Percentiles rank a stretch among this genome's conserved stretches.
Conservation (phyloP, 2,888 invertebrate species). For the Cacoxenus indagator region DNA sequence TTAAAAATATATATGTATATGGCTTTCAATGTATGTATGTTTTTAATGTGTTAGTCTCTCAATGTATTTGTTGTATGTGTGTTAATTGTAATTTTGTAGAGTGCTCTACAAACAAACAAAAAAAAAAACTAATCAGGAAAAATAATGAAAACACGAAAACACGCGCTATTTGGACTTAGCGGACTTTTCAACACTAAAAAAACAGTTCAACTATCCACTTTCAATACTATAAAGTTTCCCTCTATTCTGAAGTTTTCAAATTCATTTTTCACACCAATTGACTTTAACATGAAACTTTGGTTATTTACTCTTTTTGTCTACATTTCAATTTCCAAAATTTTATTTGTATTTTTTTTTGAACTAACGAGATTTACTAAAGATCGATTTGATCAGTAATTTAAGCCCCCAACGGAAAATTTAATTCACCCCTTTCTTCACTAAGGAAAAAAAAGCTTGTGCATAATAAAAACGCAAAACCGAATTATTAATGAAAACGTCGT, state of each 20-base stretch:
- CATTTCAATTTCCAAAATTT: too few species aligned
- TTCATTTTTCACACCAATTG: background rate
- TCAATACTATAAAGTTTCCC: background rate
- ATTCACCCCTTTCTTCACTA: background rate
- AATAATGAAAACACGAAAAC: background rate
- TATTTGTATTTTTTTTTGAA: too few species aligned
- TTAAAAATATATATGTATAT: too few species aligned
- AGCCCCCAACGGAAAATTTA: background rate
- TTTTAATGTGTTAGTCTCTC: constrained; percentile 7
- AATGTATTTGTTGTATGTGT: constrained; percentile 16
- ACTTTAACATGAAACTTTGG: background rate
- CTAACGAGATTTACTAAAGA: too few species aligned
- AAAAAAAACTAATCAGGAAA: background rate
- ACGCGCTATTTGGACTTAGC: background rate
- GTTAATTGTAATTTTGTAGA: background rate
- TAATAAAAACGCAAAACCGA: background rate
- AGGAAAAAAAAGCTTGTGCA: background rate
- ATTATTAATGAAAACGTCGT: background rate
- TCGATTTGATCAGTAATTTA: too few species aligned
- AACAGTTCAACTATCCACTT: background rate
- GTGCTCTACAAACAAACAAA: background rate
- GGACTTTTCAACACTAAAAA: background rate
- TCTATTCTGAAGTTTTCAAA: background rate
- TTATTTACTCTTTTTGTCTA: too few species aligned
- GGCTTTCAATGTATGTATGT: constrained; percentile 7